Evolutionary conservation across 2,888 invertebrate genomes (phyloP), one percentile per base, ranked within the genome.

Genomic region (Clanis bilineata): DNA sequence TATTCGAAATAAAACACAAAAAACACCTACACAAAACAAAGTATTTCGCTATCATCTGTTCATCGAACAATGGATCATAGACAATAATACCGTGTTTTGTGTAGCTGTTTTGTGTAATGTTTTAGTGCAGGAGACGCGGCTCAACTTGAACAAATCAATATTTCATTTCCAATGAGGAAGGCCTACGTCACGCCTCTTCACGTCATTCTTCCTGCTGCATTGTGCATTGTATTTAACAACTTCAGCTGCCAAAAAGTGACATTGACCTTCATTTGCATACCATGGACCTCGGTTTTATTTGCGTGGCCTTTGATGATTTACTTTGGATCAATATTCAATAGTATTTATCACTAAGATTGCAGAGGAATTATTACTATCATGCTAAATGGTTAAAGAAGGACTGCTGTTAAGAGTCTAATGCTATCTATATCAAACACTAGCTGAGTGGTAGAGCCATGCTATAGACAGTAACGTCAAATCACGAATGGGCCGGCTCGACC

Each of bases 221-320:
- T 64, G 64, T 64, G 45, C 64, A 64, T 64, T 64, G 64, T 64
- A 58, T 44, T 56, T 15, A 57, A 60, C 28, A 32, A 32, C 10
- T 32, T 32, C 28, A 28, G 51, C 2, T 51, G 51, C 32, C 51
- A 51, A 32, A 51, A 32, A 9, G 10, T 5, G 7, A 23, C 36
- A 18, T 10, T 51, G 32, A 51, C 51, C 51, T 32, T 51, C 28
- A 45, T 1, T 12, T 5, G 32, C n/a, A 18, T 10, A 10, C 23
- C 18, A 18, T 10, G 18, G 32, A 18, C 32, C 51, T 51, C 18
- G 1, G 9, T 6, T 18, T 32, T 51, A 18, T 51, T 51, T 51
- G 32, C 51, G 1, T 4, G 51, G 10, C 32, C 28, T 51, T 28
- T 51, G 9, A 28, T 15, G 15, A 18, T 3, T 9, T 15, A 9